phyloP scores from a whole-genome alignment of 2,888 invertebrate species.

The Odontomyia ornata region DNA sequence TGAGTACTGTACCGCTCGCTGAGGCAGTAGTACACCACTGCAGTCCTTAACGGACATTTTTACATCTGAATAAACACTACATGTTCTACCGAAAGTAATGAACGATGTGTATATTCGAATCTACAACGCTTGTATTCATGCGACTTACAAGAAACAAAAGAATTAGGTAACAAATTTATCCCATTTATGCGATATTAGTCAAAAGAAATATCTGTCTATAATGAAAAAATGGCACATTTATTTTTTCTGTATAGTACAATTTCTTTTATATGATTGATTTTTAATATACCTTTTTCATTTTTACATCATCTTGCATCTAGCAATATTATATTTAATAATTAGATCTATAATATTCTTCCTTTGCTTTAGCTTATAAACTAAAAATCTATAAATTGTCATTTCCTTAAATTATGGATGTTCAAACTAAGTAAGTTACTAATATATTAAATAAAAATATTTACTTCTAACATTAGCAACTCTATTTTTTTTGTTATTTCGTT shows the following conservation, averaged over 20 bases:
- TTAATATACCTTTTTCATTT: constrained; percentile 46
- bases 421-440: constrained; percentile 48
- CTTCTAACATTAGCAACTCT: constrained; percentile 34
- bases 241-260: constrained; percentile 50
- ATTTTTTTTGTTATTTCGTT: constrained; percentile 18
- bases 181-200: no score
- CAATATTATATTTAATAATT: constrained; percentile 43
- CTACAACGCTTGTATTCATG: no score
- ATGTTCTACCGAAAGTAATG: no score
- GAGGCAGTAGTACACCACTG: no score
- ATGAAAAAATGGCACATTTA: constrained; percentile 54
- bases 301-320: constrained; percentile 49
- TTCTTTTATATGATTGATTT: constrained; percentile 44
- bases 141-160: no score
- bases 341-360: constrained; percentile 46
- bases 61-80: no score
- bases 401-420: constrained; percentile 47
- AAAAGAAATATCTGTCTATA: constrained; percentile 1
- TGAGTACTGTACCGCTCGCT: no score
- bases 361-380: constrained; percentile 44
- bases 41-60: no score
- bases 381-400: constrained; percentile 48
- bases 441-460: constrained; percentile 45
- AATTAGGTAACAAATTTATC: no score
- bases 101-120: no score